Percentiles rank a stretch among this genome's conserved stretches.
Conservation (phyloP, 2,888 invertebrate genomes). For the Amphipyra berbera region DNA sequence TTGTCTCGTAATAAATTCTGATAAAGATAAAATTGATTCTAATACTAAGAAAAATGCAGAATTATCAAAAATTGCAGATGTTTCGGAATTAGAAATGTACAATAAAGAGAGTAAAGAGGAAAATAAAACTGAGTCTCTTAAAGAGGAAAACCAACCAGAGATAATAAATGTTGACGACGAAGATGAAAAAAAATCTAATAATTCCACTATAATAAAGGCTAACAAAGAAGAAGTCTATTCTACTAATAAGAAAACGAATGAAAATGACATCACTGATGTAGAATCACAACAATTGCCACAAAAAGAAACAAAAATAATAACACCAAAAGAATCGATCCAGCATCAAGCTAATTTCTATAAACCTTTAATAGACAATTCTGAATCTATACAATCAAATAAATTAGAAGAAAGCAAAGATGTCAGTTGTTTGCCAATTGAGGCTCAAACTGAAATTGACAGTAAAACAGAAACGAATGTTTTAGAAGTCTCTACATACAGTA, state of each 20-base stretch:
- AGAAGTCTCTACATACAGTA: constrained; percentile 13
- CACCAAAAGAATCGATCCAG: constrained; percentile 27
- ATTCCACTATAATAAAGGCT: not conserved
- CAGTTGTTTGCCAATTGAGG: not conserved
- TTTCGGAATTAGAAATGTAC: constrained; percentile 75
- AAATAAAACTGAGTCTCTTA: constrained; percentile 18
- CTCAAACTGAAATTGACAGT: constrained; percentile 30
- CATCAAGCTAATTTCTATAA: constrained; percentile 78
- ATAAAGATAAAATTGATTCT: constrained; percentile 59
- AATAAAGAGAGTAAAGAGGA: constrained; percentile 9
- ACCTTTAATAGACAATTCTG: constrained; percentile 52
- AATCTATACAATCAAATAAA: constrained; percentile 10
- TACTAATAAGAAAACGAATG: not conserved
- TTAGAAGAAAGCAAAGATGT: constrained; percentile 5
- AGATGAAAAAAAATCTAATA: not conserved
- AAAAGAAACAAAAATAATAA: not conserved
- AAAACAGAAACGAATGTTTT: constrained; percentile 3
- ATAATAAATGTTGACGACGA: constrained; percentile 2
- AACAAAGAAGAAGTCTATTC: not conserved
- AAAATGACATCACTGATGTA: not conserved
- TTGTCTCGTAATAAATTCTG: constrained; percentile 62
- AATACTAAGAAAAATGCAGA: constrained; percentile 28
- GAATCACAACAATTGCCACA: constrained; percentile 2
- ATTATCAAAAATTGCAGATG: constrained; percentile 48
- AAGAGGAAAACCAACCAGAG: constrained; percentile 21